These are phyloP conservation scores for Drosophila testacea DNA, from an alignment of 2,888 invertebrate species.

Conservation along the genomic window DNA sequence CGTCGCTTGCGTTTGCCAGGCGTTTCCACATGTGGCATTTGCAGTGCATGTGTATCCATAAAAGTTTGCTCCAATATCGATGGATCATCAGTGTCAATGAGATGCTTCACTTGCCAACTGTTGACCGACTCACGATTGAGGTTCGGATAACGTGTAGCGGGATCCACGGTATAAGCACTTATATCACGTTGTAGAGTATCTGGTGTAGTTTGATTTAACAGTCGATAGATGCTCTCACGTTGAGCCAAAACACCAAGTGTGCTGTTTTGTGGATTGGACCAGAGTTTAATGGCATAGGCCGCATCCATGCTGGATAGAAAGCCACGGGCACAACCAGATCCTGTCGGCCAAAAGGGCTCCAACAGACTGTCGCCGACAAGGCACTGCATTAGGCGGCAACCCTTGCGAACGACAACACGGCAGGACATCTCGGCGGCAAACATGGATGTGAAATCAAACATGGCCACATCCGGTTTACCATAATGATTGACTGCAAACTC, in stretches of 20 bases:
- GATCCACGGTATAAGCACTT: conserved; percentile 94
- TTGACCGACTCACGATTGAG: conserved; percentile 91
- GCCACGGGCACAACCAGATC: conserved; percentile 98
- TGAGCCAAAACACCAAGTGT: conserved; percentile 94
- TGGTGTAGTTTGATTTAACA: conserved; percentile 96
- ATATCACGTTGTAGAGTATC: conserved; percentile 97
- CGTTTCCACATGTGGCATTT: conserved; percentile 89
- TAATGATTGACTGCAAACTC: conserved; percentile 99
- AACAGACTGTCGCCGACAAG: conserved; percentile 98
- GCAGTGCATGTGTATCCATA: conserved; percentile 86
- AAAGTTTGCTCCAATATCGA: conserved; percentile 86
- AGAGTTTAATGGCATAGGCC: conserved; percentile 96
- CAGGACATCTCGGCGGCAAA: conserved; percentile 98
- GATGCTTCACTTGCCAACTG: conserved; percentile 90
- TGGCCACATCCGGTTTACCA: conserved; percentile 98
- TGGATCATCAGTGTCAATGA: conserved; percentile 91
- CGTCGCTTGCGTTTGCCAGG: conserved; percentile 84
- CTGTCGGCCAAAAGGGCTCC: conserved; percentile 99
- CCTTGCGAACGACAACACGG: conserved; percentile 90
- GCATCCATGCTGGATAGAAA: conserved; percentile 98
- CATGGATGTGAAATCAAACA: conserved; percentile 99
- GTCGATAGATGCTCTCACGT: conserved; percentile 95
- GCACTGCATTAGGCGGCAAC: conserved; percentile 93
- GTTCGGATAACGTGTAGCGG: conserved; percentile 94
- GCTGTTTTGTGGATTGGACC: conserved; percentile 89